Evolutionary conservation across 2,888 invertebrate species (phyloP), one percentile per base, ranked within the genome.

Genomic region (Caenorhabditis becei): DNA sequence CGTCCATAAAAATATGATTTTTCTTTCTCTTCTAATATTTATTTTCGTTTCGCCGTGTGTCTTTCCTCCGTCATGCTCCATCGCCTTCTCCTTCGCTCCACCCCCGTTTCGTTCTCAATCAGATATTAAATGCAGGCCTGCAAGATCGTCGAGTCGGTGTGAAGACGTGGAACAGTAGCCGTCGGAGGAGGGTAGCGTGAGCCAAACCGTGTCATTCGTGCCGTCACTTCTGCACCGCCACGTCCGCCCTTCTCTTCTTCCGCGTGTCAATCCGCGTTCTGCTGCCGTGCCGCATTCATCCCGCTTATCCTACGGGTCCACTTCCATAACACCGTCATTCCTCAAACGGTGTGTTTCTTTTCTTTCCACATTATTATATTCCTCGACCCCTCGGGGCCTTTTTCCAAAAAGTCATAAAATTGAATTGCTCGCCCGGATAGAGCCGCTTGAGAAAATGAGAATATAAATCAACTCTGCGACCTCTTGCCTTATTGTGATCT

Each of bases 91-190:
- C 59, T 11, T 20, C 47, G 16, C 59, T 35, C 32, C 18, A 2
- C 8, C 16, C 23, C 23, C 11, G 41, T 14, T 7, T 37, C 18
- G 14, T 35, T 47, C 35, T 18, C 35, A 47, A 44, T 14, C 20
- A 53, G 32, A 44, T 47, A 23, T 49, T 62, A 4, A 24, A 53
- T 62, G 14, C 69, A 71, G 71, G 54, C 66, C 65, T 61, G 71
- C 32, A 58, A 62, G 67, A 79, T 66, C 75, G 70, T 70, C 70
- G 61, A 51, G 70, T 53, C 58, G 72, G 63, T 49, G 74, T 66
- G 65, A 44, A 44, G 58, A 35, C 47, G 67, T 53, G 66, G 66
- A 67, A 59, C 59, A 67, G 67, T 67, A 59, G 69, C 56, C 51
- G 47, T 28, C 59, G 67, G 69, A 62, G 77, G 69, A 69, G 77